Conservation (phyloP, 2,888 invertebrate species). For the Coremacera marginata region DNA sequence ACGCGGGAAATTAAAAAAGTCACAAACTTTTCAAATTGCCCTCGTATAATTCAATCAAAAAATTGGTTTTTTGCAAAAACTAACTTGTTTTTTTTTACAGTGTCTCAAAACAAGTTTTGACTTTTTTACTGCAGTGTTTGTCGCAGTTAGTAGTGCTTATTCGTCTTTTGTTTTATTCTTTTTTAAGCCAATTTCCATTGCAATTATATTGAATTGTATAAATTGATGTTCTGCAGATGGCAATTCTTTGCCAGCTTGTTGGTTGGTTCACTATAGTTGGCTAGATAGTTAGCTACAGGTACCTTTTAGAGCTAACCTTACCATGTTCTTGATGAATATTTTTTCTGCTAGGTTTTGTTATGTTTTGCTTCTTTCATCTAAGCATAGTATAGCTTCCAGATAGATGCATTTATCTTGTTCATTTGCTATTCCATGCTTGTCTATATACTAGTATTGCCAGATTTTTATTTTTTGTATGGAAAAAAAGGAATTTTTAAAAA, state of each 20-base stretch:
- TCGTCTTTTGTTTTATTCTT: background rate
- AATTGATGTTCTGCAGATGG: constrained; percentile 37
- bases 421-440: constrained; percentile 48
- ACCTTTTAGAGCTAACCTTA: too few relatives aligned
- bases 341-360: background rate
- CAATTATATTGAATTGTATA: constrained; percentile 32
- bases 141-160: background rate
- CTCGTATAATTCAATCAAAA: too few relatives aligned
- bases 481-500: too few relatives aligned
- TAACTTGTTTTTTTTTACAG: background rate
- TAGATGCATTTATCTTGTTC: constrained; percentile 47
- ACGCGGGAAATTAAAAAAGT: too few relatives aligned
- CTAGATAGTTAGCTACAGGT: background rate
- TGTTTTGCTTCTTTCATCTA: background rate
- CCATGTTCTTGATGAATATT: background rate
- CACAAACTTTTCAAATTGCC: too few relatives aligned
- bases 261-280: background rate
- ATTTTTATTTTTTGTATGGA: too few relatives aligned
- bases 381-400: constrained; percentile 9
- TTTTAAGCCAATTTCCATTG: constrained; percentile 1
- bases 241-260: constrained; percentile 13
- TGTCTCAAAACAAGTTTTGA: constrained; percentile 20
- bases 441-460: too few relatives aligned
- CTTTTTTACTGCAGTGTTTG: background rate
- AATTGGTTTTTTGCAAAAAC: background rate